These are phyloP conservation scores for Villa cingulata DNA, from an alignment of 2,888 invertebrate species.

Conservation along the genomic window DNA sequence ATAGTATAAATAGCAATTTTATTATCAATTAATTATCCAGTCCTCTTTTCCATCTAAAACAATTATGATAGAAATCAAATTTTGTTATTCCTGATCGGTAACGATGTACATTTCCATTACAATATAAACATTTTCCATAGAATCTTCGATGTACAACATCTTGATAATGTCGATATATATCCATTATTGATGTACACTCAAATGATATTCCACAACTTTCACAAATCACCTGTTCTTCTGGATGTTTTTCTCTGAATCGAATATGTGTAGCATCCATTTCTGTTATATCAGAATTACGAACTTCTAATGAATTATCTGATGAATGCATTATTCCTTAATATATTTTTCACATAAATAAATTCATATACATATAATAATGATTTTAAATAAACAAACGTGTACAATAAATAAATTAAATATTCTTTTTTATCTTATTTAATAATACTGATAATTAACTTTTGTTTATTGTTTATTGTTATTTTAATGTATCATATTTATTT, in stretches of 20 bases:
- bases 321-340: no score
- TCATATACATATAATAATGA: no score
- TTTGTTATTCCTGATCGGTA: conserved; percentile 17
- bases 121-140: conserved; percentile 25
- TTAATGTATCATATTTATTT: no score
- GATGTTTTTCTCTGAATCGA: conserved; percentile 23
- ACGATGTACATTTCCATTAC: conserved; percentile 25
- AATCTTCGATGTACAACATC: conserved; percentile 18
- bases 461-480: no score
- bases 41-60: conserved; percentile 22
- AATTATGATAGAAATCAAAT: not conserved
- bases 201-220: conserved; percentile 23
- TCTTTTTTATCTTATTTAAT: no score
- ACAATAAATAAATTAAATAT: no score
- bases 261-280: conserved; percentile 31
- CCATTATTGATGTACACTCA: conserved; percentile 19
- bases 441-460: no score
- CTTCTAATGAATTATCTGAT: not conserved
- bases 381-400: no score
- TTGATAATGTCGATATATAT: conserved; percentile 27
- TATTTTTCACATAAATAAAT: no score
- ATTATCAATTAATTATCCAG: conserved; percentile 13
- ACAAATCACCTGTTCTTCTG: conserved; percentile 21
- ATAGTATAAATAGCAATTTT: no score
- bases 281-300: conserved; percentile 16